These are phyloP conservation scores for Erebia ligea DNA, from an alignment of 2,888 invertebrate genomes.

Conservation along the genomic window DNA sequence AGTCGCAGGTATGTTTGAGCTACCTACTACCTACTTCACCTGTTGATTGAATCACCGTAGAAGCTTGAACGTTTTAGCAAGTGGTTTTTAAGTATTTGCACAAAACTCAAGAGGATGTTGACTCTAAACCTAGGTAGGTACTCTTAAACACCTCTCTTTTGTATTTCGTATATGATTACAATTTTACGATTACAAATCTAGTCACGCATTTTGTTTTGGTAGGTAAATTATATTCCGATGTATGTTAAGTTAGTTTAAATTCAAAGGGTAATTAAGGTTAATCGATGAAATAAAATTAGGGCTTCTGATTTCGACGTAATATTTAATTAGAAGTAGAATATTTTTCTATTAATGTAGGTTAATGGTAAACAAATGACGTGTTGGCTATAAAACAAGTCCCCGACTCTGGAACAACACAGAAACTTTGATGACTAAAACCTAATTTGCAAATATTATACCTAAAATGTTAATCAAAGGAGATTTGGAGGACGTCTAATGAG, in stretches of 20 bases:
- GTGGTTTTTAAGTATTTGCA: conserved; percentile 48
- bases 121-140: conserved; percentile 47
- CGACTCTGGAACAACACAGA: conserved; percentile 9
- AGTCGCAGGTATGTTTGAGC: conserved; percentile 19
- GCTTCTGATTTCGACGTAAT: conserved; percentile 1
- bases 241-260: conserved; percentile 18
- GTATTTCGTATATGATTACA: background rate
- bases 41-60: conserved; percentile 39
- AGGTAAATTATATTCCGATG: conserved; percentile 1
- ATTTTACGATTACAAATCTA: background rate
- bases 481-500: conserved; percentile 36
- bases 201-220: conserved; percentile 7
- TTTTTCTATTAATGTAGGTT: conserved; percentile 52
- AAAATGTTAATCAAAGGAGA: conserved; percentile 38
- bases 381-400: conserved; percentile 1
- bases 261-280: conserved; percentile 54
- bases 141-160: background rate
- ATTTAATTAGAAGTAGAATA: conserved; percentile 11
- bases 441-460: conserved; percentile 28
- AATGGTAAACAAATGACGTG: conserved; percentile 51
- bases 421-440: conserved; percentile 26
- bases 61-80: conserved; percentile 47
- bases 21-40: conserved; percentile 39
- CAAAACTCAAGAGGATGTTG: conserved; percentile 51
- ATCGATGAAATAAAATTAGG: conserved; percentile 43